phyloP scores from a whole-genome alignment of 2,888 invertebrate species.

The Megamerina dolium region DNA sequence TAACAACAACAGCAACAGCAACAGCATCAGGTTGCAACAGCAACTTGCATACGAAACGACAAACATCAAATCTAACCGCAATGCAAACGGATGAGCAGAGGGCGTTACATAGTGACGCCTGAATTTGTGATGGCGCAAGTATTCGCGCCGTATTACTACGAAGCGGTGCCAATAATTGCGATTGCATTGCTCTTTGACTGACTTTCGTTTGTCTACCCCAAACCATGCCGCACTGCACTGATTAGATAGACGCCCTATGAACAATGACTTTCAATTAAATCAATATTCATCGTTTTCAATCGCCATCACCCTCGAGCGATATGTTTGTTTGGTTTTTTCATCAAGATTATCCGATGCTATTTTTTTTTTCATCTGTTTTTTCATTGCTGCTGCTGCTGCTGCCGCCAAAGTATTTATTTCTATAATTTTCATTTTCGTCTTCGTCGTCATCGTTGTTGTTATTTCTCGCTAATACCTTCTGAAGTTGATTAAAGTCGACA shows the following conservation, averaged over 20 bases:
- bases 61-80: no score
- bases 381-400: constrained; percentile 1
- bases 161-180: background rate
- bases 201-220: background rate
- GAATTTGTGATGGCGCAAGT: constrained; percentile 6
- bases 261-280: constrained; percentile 43
- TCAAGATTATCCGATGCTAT: no score
- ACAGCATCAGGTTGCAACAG: no score
- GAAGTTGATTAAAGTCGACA: constrained; percentile 17
- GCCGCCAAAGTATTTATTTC: constrained; percentile 2
- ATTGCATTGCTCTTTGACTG: background rate
- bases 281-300: constrained; percentile 33
- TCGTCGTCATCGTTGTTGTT: background rate
- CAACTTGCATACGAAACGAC: no score
- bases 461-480: background rate
- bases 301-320: background rate
- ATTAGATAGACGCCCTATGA: no score
- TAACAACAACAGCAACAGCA: background rate
- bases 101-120: constrained; percentile 10
- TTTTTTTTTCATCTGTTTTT: no score
- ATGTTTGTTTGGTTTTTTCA: background rate
- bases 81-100: constrained; percentile 5
- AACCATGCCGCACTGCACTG: constrained; percentile 11
- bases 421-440: background rate
- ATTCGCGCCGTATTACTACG: background rate